Base-by-base conservation (phyloP, 37 sponge, comb jelly and placozoan species). In the Amphimedon queenslandica region DNA sequence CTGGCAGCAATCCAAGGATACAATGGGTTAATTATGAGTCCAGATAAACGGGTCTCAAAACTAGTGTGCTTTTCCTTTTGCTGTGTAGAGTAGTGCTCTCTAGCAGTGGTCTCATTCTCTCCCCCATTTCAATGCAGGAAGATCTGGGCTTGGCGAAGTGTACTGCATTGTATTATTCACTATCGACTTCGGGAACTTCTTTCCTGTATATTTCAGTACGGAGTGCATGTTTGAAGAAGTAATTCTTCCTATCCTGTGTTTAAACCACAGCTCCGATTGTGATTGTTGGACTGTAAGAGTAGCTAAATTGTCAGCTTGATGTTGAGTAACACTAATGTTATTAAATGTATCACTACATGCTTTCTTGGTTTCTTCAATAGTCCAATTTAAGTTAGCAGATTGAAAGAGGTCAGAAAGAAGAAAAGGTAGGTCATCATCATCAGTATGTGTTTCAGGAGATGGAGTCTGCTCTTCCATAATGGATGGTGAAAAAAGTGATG, bases 291-390 rank as follows among this genome's bases (percentile, higher is more conserved):
- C 35, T 32, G 66, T 66, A 61, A 4, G 1, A 38, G 58, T 64
- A 31, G 21, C 75, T 33, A 74, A 58, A 58, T 74, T 61, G 11
- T 31, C 75, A 40, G 39, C 63, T 60, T 74, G 27, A 27, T 72
- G 34, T 47, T 13, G 51, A n/a, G n/a, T n/a, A n/a, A n/a, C n/a
- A n/a, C n/a, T n/a, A n/a, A n/a, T n/a, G n/a, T n/a, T n/a, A n/a
- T n/a, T n/a, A n/a, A n/a, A n/a, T n/a, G n/a, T n/a, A n/a, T n/a
- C n/a, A n/a, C n/a, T n/a, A n/a, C n/a, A n/a, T n/a, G n/a, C n/a
- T n/a, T n/a, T n/a, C n/a, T n/a, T n/a, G n/a, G n/a, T n/a, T n/a
- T n/a, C n/a, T n/a, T n/a, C n/a, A n/a, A n/a, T n/a, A n/a, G n/a
- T n/a, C n/a, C n/a, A n/a, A n/a, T n/a, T n/a, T n/a, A n/a, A n/a